Evolutionary conservation across 1,140 invertebrate genomes (phyloP), one percentile per base, ranked within the genome.

Genomic region (Drosophila leontia): DNA sequence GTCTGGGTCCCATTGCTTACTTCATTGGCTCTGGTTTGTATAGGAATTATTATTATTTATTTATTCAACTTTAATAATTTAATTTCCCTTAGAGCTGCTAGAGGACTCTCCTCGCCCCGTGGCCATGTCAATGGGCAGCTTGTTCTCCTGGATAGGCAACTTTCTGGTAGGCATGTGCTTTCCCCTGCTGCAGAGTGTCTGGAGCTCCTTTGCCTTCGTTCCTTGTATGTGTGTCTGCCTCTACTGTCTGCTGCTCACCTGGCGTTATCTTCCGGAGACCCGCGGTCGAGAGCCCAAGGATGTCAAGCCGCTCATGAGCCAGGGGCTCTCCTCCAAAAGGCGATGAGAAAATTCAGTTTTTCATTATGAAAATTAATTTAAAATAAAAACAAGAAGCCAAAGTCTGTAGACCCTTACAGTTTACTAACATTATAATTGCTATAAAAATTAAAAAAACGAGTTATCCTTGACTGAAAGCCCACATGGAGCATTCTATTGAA

Each of bases 71-170:
- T 42, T 1, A 12, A 12, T 0, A 0, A 9, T n/a, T 7, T 9
- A 7, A 37, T 37, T 3, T n/a, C 1, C 7, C 2, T 5, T 93
- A 92, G 98, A 99, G 93, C 93, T 99, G 35, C 97, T 99, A 80
- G 96, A 97, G 72, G 96, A 98, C 65, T 96, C 95, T 3, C 96
- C 97, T 0, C 94, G 97, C 50, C 95, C 97, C 1, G 95, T 95
- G 45, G 97, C 97, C 34, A 98, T 98, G 96, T 96, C 97, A 45
- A 94, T 98, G 62, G 97, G 97, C 11, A 97, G 97, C 57, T 94
- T 98, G 62, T 95, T 95, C 48, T 99, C 98, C 92, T 99, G 98
- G 98, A 94, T 95, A 12, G 96, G 96, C 19, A 99, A 98, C 92
- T 98, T 98, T 84, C 74, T 97, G 1, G 95, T 98, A 47, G 97